phyloP scores from a whole-genome alignment of 2,113 vertebrate species.

The Bufo gargarizans region DNA sequence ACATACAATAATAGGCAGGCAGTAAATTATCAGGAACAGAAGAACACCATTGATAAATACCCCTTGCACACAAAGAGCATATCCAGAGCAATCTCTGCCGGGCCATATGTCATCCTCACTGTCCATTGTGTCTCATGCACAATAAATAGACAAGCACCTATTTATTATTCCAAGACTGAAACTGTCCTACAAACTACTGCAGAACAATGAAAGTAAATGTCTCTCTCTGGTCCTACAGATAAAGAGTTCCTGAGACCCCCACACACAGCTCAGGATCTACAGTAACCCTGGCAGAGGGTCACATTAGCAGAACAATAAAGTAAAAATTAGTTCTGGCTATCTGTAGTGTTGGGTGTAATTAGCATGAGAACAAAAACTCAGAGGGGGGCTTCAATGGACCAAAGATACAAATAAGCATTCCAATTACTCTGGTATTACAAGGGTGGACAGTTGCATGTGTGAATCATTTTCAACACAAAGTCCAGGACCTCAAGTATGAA shows the following conservation, averaged over 20 bases:
- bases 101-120: conserved; percentile 42
- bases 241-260: conserved; percentile 1
- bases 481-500: background rate
- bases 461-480: background rate
- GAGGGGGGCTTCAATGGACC: conserved; percentile 41
- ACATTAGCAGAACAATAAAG: conserved; percentile 56
- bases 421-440: conserved; percentile 32
- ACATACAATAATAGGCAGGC: background rate
- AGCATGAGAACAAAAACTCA: conserved; percentile 50
- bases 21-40: background rate
- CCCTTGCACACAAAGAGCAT: background rate
- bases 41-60: background rate
- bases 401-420: conserved; percentile 40
- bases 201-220: conserved; percentile 19
- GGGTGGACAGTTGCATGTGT: conserved; percentile 35
- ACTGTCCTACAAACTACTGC: conserved; percentile 19
- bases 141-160: conserved; percentile 29
- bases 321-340: conserved; percentile 57
- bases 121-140: background rate
- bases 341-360: conserved; percentile 48
- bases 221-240: background rate
- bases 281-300: conserved; percentile 59
- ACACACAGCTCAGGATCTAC: background rate
- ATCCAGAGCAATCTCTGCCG: background rate
- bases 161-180: conserved; percentile 38